A percentile compares a stretch with the other conserved stretches of the same genome.
Conservation (phyloP, 2,113 vertebrate genomes). For the Tyto alba region DNA sequence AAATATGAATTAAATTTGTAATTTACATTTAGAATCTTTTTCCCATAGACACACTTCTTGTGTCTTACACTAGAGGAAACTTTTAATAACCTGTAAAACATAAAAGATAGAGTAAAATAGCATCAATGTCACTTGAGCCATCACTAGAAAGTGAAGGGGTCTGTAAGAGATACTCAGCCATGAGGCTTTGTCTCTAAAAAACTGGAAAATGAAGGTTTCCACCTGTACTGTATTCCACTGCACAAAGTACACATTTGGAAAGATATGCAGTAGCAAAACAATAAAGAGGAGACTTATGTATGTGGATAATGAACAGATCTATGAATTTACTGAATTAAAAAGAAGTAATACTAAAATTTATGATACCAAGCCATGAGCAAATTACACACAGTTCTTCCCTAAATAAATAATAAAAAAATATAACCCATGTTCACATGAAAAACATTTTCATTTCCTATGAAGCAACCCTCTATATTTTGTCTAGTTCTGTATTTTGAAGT, state of each 20-base stretch:
- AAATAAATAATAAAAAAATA: conserved; percentile 1
- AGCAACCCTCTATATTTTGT: neutral
- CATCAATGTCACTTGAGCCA: neutral
- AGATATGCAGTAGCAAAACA: neutral
- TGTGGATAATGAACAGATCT: neutral
- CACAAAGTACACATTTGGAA: neutral
- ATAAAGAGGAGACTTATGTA: neutral
- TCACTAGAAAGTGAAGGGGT: neutral
- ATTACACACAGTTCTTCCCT: neutral
- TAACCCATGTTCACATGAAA: neutral
- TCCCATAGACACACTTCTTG: neutral
- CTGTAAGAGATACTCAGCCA: neutral
- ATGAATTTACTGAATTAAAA: neutral
- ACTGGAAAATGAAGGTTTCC: neutral
- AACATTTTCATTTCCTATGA: neutral
- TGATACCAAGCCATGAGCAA: neutral
- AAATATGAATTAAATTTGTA: conserved; percentile 39
- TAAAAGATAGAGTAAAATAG: neutral
- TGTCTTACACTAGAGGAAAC: neutral
- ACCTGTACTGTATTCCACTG: neutral
- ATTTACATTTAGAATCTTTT: conserved; percentile 25
- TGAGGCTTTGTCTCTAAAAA: neutral
- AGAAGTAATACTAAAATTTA: neutral
- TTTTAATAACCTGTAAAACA: neutral
- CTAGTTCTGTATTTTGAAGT: conserved; percentile 32